These are phyloP conservation scores for Oreocharis arfaki DNA, from an alignment of 2,113 vertebrate genomes.

Conservation along the genomic window DNA sequence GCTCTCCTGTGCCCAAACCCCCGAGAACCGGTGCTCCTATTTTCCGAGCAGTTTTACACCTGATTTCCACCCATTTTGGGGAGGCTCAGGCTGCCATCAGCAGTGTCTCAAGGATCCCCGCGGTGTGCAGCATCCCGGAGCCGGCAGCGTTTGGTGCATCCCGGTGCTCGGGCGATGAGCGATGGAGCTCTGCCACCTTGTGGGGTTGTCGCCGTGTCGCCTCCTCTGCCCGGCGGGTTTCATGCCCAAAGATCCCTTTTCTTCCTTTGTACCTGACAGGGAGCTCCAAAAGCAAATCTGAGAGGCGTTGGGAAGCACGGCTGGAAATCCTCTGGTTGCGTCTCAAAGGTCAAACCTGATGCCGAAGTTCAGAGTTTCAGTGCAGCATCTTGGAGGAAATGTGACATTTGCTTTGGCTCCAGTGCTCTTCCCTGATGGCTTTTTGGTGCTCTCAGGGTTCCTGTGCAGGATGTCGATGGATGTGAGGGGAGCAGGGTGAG, in stretches of 20 bases:
- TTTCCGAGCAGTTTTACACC: not conserved
- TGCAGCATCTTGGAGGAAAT: not conserved
- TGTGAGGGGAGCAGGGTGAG: not conserved
- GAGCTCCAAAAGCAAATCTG: not conserved
- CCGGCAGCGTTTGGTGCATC: not conserved
- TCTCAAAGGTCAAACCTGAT: rapidly evolving
- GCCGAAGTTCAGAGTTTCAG: not conserved
- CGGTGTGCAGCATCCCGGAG: rapidly evolving
- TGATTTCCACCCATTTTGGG: not conserved
- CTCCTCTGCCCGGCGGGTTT: not conserved
- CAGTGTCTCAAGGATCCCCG: rapidly evolving
- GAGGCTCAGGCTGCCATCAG: not conserved
- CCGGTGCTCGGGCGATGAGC: not conserved
- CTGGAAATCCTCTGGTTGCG: not conserved
- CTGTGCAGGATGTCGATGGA: rapidly evolving
- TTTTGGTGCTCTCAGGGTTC: rapidly evolving
- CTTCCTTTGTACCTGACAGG: rapidly evolving
- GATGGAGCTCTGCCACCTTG: slow-evolving; percentile 50
- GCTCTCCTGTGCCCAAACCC: not conserved
- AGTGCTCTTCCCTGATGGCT: not conserved
- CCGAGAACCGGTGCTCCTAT: rapidly evolving
- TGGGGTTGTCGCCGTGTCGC: not conserved
- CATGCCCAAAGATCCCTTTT: not conserved
- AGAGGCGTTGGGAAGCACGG: rapidly evolving
- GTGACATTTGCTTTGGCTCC: rapidly evolving